A percentile compares a stretch with the other conserved stretches of the same genome.
phyloP scores from a whole-genome alignment of 2,797 vertebrate genomes.

The Sebastes kiyomatsui region DNA sequence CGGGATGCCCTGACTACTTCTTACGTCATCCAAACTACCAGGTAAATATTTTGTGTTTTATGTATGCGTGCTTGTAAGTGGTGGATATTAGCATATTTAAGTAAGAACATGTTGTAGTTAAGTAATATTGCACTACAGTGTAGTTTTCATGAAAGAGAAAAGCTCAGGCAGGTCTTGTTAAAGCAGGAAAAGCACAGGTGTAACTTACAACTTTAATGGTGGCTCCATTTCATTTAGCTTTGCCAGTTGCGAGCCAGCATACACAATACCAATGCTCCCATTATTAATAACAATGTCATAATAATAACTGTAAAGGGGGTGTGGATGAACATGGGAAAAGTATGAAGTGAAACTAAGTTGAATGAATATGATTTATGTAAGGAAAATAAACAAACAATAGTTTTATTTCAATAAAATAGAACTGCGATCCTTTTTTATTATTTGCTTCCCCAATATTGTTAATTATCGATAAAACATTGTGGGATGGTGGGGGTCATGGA shows the following conservation, averaged over 20 bases:
- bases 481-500: too few species aligned
- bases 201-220: neutral
- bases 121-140: neutral
- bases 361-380: too few species aligned
- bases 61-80: neutral
- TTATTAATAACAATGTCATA: neutral
- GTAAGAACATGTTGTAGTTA: neutral
- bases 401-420: too few species aligned
- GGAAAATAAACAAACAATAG: too few species aligned
- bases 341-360: too few species aligned
- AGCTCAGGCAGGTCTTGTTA: neutral
- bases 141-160: neutral
- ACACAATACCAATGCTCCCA: neutral
- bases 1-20: conserved; percentile 93
- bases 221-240: neutral
- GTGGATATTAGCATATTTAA: neutral
- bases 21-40: conserved; percentile 90
- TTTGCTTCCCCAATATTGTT: too few species aligned
- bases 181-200: neutral
- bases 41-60: conserved; percentile 73
- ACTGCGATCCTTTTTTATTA: too few species aligned
- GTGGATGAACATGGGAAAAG: too few species aligned
- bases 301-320: neutral
- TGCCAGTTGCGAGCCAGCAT: neutral
- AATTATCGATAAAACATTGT: too few species aligned